A percentile compares a stretch with the other conserved stretches of the same genome.
Evolutionary conservation across 2,113 vertebrate genomes (phyloP).

Genomic region (Hydrolagus affinis): DNA sequence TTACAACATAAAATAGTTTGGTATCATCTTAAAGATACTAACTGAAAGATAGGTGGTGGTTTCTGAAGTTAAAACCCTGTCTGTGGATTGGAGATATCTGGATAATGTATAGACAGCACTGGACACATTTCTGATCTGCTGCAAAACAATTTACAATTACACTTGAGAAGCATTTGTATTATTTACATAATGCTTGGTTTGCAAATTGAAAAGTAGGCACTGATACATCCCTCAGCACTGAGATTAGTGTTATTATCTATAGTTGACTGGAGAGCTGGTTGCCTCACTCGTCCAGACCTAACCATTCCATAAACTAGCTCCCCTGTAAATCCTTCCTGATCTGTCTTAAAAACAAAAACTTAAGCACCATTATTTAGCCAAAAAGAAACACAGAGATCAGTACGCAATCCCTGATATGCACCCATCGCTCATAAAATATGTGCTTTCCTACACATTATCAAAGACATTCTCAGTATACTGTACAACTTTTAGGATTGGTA

Average conservation of each 20-base stretch:
- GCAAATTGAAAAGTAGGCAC: not conserved
- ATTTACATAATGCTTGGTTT: slow-evolving; percentile 5
- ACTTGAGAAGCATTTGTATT: not conserved
- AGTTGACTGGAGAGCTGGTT: not conserved
- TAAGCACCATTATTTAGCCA: not conserved
- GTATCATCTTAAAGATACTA: too few species aligned
- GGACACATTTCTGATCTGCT: not conserved
- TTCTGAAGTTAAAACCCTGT: too few species aligned
- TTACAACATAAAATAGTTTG: too few species aligned
- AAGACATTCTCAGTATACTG: not conserved
- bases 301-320: not conserved
- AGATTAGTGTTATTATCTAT: slow-evolving; percentile 17
- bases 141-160: not conserved
- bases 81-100: too few species aligned
- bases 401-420: not conserved
- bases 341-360: slow-evolving; percentile 15
- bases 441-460: not conserved
- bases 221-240: not conserved
- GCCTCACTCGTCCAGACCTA: not conserved
- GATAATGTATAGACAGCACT: not conserved
- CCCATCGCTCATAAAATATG: not conserved
- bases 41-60: too few species aligned
- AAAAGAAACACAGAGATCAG: not conserved
- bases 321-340: slow-evolving; percentile 13
- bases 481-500: not conserved